Evolutionary conservation across 1,140 invertebrate genomes (phyloP), one percentile per base, ranked within the genome.

Genomic region (Papilio xuthus): DNA sequence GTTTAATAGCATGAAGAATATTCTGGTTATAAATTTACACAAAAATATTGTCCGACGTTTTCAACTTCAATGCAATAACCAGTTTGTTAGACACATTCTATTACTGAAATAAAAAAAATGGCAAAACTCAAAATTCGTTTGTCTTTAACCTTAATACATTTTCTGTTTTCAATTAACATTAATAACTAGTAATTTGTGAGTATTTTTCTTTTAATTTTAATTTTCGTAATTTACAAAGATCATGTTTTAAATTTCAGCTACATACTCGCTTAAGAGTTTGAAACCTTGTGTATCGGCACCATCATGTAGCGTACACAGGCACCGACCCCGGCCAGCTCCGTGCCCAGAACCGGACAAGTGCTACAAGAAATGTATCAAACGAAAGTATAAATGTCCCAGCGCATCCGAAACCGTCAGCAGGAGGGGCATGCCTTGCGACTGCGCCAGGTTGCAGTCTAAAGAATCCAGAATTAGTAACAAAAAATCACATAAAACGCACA

Each of bases 251-350:
- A 56, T 91, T 90, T 73, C 90, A 92, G 91, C 89, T 81, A 84
- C 83, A 20, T 89, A 88, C 70, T 85, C 87, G 23, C 81, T 74
- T 28, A 89, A 88, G 75, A 87, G 87, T 81, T 47, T 89, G 78
- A 91, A 91, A 81, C 88, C 90, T 74, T 93, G 92, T 78, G 83
- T 90, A 79, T 93, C 92, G 37, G 90, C 85, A 50, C 90, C 90
- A 28, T 84, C 90, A 80, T 92, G 90, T 82, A 92, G 90, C 79
- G 84, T 83, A 44, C 90, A 92, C 77, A 90, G 79, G 56, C 90
- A 92, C 67, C 86, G 90, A 80, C 92, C 89, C 7, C 83, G 87
- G 73, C 87, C 88, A n/a, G 83, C 89, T 12, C 89, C 90, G 0
- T 92, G 92, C 74, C 86, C 86, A 4, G 77, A 88, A 23, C 89